phyloP scores from a whole-genome alignment of 1,140 invertebrate species.

The Brachionus sp. region DNA sequence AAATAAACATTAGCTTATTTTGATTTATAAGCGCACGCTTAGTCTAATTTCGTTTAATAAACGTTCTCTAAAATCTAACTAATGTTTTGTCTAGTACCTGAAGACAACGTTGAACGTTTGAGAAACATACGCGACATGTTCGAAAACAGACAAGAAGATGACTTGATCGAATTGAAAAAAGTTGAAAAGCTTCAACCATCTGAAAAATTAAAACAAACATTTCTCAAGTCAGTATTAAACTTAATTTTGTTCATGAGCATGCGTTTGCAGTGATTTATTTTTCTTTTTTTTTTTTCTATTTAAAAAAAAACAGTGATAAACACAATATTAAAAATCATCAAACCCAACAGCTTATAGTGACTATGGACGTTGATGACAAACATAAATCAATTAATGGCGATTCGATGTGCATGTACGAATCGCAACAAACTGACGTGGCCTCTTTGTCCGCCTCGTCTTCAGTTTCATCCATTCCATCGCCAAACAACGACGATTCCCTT shows the following conservation, averaged over 20 bases:
- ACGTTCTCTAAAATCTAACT: too few relatives aligned
- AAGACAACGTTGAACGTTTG: constrained; percentile 43
- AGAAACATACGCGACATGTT: constrained; percentile 44
- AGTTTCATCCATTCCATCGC: background rate
- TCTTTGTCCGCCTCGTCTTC: background rate
- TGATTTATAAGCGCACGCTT: background rate
- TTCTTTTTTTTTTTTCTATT: constrained; percentile 16
- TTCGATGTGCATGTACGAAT: background rate
- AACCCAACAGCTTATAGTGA: background rate
- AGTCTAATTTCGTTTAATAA: too few relatives aligned
- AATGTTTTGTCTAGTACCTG: background rate
- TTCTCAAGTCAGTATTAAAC: constrained; percentile 3
- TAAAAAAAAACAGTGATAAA: background rate
- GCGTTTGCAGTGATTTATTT: background rate
- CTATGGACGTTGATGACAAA: background rate
- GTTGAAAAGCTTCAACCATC: constrained; percentile 44
- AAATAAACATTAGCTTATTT: background rate
- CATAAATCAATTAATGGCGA: constrained; percentile 9
- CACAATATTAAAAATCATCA: too few relatives aligned
- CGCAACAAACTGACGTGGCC: background rate
- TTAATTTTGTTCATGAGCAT: background rate
- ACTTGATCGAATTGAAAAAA: constrained; percentile 36
- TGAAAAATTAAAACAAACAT: constrained; percentile 33
- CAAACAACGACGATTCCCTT: background rate
- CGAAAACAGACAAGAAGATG: background rate